Percentiles rank a stretch among this genome's conserved stretches.
Conservation (phyloP, 2,797 vertebrate genomes). For the Nannoperca australis region DNA sequence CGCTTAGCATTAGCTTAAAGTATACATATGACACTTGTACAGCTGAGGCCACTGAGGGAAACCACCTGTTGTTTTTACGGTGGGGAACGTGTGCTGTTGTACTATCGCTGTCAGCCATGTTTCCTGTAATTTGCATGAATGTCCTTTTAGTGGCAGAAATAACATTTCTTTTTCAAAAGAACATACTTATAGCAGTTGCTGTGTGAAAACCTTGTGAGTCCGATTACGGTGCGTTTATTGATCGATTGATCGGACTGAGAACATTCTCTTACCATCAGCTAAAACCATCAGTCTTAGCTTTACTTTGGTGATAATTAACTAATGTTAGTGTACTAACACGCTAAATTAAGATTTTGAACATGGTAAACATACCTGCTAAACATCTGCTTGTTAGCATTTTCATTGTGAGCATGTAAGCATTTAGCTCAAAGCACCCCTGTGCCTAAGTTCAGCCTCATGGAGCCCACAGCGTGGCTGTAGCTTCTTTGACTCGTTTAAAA, state of each 20-base stretch:
- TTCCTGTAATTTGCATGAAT: too few relatives aligned
- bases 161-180: neutral
- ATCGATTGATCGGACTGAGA: neutral
- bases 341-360: neutral
- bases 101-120: neutral
- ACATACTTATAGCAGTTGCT: neutral
- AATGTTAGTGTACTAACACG: neutral
- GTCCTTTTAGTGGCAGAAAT: neutral
- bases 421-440: neutral
- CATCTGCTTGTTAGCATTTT: neutral
- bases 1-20: constrained; percentile 22
- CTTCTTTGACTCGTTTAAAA: neutral
- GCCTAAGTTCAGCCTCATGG: neutral
- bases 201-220: neutral
- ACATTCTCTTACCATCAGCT: neutral
- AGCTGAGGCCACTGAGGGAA: constrained; percentile 31
- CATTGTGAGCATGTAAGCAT: neutral
- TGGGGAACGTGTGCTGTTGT: neutral
- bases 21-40: constrained; percentile 20
- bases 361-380: neutral
- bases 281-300: neutral
- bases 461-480: neutral
- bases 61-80: constrained; percentile 28
- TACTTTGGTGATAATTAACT: neutral
- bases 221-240: neutral